These are phyloP conservation scores for Sthenelais limicola DNA, from an alignment of 2,888 invertebrate species.

Conservation along the genomic window DNA sequence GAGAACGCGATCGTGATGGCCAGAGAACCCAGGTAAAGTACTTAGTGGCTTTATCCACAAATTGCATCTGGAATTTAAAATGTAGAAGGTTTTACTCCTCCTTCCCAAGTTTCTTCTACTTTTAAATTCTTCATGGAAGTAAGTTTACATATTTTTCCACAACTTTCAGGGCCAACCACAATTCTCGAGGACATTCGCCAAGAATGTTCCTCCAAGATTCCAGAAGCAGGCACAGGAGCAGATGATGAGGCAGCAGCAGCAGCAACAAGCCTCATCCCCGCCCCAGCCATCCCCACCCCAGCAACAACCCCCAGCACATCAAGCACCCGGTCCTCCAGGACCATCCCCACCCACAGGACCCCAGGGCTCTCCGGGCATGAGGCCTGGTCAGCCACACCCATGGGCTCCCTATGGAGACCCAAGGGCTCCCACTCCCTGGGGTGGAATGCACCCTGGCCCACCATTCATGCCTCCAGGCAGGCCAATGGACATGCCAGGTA, in stretches of 20 bases:
- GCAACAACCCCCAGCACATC: constrained; percentile 33
- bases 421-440: constrained; percentile 52
- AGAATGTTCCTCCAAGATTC: constrained; percentile 85
- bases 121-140: no score
- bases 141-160: no score
- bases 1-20: constrained; percentile 10
- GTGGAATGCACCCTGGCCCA: constrained; percentile 56
- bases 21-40: constrained; percentile 29
- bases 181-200: constrained; percentile 41
- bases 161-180: constrained; percentile 7
- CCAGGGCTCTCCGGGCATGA: constrained; percentile 58
- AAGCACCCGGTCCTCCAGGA: constrained; percentile 45
- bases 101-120: no score
- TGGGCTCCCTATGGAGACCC: constrained; percentile 54
- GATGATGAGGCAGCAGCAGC: constrained; percentile 37
- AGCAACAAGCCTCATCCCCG: neutral
- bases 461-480: constrained; percentile 59
- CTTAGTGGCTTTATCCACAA: no score
- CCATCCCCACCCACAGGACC: constrained; percentile 52
- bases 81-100: no score
- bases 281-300: constrained; percentile 20
- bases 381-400: constrained; percentile 66
- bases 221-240: constrained; percentile 54
- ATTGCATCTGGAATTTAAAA: no score
- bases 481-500: constrained; percentile 67